Conservation (phyloP, 2,797 vertebrate genomes). For the Peromyscus nudipes region DNA sequence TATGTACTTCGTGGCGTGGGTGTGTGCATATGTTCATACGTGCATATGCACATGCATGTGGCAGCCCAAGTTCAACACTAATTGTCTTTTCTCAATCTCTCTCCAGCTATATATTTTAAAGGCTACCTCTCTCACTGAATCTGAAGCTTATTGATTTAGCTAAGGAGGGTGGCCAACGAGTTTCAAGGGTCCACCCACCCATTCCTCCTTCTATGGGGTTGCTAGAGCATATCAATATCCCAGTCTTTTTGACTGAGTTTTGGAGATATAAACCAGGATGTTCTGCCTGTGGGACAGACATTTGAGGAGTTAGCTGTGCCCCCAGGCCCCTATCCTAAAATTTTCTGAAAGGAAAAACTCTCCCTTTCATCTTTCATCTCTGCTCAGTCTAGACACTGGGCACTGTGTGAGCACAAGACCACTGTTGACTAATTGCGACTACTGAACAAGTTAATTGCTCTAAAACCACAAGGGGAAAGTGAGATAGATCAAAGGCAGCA, state of each 20-base stretch:
- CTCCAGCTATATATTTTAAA: background rate
- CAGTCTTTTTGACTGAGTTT: background rate
- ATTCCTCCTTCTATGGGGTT: background rate
- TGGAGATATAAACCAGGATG: background rate
- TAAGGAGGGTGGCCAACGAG: background rate
- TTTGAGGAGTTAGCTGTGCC: background rate
- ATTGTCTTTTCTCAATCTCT: background rate
- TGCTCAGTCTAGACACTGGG: background rate
- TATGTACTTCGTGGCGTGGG: background rate
- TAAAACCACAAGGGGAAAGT: constrained; percentile 29
- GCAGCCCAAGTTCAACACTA: background rate
- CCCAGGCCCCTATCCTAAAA: background rate
- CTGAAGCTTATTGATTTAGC: background rate
- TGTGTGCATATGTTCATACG: no score
- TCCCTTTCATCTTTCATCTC: background rate
- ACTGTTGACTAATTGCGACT: background rate
- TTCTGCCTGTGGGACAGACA: background rate
- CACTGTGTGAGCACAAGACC: background rate
- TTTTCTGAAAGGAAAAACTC: background rate
- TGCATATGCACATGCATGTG: no score
- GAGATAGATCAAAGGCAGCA: background rate
- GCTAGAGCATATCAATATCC: background rate
- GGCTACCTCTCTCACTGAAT: background rate
- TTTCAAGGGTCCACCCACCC: background rate
- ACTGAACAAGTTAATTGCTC: background rate